Evolutionary conservation across 1,140 invertebrate species (phyloP).

Genomic region (Anagrus nilaparvatae): DNA sequence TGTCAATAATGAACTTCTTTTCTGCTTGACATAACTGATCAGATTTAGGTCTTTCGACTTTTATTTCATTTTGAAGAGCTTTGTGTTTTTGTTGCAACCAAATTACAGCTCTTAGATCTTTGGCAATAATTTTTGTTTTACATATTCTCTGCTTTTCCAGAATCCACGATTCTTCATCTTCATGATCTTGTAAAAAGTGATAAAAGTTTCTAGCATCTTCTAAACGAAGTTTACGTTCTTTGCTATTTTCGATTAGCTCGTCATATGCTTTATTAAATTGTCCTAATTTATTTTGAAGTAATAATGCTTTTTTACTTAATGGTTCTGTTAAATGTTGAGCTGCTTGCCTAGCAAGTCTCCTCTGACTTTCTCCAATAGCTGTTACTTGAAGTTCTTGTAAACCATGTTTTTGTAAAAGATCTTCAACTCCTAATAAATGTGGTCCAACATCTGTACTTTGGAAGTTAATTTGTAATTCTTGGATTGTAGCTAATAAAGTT

Average conservation of each 20-base stretch:
- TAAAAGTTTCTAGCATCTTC: slow-evolving; percentile 89
- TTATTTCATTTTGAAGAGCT: slow-evolving; percentile 85
- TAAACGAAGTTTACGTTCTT: slow-evolving; percentile 67
- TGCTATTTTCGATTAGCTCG: slow-evolving; percentile 66
- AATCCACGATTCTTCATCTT: slow-evolving; percentile 88
- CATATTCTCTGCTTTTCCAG: slow-evolving; percentile 88
- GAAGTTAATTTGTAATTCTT: slow-evolving; percentile 71
- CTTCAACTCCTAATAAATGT: slow-evolving; percentile 87
- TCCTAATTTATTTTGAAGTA: slow-evolving; percentile 59
- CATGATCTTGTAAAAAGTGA: slow-evolving; percentile 90
- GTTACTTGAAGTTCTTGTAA: slow-evolving; percentile 60
- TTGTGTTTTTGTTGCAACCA: slow-evolving; percentile 92
- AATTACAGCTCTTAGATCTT: slow-evolving; percentile 82
- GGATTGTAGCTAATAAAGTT: slow-evolving; percentile 70
- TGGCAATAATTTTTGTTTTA: slow-evolving; percentile 79
- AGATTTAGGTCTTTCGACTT: slow-evolving; percentile 68
- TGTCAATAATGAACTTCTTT: slow-evolving; percentile 61
- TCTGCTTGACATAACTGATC: slow-evolving; percentile 66
- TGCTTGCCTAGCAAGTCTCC: slow-evolving; percentile 62
- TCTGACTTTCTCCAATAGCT: slow-evolving; percentile 71
- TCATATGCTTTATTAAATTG: slow-evolving; percentile 61
- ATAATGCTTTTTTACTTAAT: slow-evolving; percentile 53
- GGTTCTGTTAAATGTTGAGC: no score
- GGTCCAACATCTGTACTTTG: slow-evolving; percentile 81
- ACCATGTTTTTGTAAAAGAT: slow-evolving; percentile 80